These are phyloP conservation scores for Notarius lentiginosus DNA, from an alignment of 2,113 vertebrate genomes.

Conservation along the genomic window DNA sequence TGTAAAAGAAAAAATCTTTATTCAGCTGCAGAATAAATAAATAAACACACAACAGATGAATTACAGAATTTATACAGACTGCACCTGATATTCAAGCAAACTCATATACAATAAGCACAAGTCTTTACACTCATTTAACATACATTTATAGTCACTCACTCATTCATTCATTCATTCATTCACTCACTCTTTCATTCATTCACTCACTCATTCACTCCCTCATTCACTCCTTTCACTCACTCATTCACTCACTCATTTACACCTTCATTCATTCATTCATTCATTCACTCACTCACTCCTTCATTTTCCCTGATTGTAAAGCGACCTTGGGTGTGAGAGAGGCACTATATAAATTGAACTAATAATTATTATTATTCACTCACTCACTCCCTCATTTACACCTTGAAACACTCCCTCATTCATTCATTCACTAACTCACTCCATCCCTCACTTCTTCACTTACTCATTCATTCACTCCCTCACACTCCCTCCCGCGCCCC, in stretches of 20 bases:
- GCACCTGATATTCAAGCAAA: not conserved
- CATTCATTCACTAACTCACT: not conserved
- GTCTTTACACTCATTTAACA: not conserved
- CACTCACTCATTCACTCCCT: not conserved
- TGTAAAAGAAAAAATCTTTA: slow-evolving; percentile 49
- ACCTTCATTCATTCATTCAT: not conserved
- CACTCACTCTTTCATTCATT: not conserved
- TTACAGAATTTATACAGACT: slow-evolving; percentile 33
- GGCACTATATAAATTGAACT: too few species aligned
- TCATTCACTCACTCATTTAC: not conserved
- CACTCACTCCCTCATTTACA: not conserved
- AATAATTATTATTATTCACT: not conserved
- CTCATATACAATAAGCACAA: slow-evolving; percentile 25
- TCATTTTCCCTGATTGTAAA: not conserved
- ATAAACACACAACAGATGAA: slow-evolving; percentile 31
- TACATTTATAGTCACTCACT: not conserved
- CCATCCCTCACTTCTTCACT: not conserved
- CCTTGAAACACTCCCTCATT: not conserved
- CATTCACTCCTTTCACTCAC: not conserved
- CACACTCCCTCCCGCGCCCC: not conserved
- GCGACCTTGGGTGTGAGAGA: too few species aligned
- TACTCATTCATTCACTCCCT: not conserved
- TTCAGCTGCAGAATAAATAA: slow-evolving; percentile 23
- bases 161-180: not conserved
- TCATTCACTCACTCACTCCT: not conserved